Conservation (phyloP, 2,113 vertebrate species). For the Megalops atlanticus region DNA sequence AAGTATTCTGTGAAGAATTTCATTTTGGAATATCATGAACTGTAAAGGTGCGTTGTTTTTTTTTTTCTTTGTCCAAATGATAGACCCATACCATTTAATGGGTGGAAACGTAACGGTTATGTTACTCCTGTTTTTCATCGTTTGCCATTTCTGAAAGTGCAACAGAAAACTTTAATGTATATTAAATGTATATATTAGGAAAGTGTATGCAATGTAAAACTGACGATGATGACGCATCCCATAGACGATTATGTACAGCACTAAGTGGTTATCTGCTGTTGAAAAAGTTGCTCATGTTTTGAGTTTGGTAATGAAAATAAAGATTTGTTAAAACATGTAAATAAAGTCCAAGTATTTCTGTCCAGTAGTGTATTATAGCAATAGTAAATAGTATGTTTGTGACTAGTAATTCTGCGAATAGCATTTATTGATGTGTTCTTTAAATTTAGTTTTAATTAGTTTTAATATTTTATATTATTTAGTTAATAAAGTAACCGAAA, state of each 20-base stretch:
- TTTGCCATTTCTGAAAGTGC: neutral
- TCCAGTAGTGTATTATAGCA: too few species aligned
- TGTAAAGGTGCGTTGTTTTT: neutral
- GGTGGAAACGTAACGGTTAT: neutral
- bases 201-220: neutral
- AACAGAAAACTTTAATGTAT: neutral
- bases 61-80: neutral
- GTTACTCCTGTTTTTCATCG: neutral
- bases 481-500: neutral
- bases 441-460: too few species aligned
- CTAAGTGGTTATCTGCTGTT: neutral
- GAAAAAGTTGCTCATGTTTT: neutral
- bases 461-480: neutral
- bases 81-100: neutral
- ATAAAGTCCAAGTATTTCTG: too few species aligned
- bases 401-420: too few species aligned
- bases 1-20: neutral
- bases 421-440: too few species aligned
- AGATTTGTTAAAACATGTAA: constrained; percentile 2
- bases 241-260: neutral
- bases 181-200: neutral
- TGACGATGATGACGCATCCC: neutral
- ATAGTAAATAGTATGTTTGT: too few species aligned
- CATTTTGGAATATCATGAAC: too few species aligned
- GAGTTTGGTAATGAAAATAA: neutral